Conservation (phyloP, 2,797 vertebrate species). For the Masticophis lateralis region DNA sequence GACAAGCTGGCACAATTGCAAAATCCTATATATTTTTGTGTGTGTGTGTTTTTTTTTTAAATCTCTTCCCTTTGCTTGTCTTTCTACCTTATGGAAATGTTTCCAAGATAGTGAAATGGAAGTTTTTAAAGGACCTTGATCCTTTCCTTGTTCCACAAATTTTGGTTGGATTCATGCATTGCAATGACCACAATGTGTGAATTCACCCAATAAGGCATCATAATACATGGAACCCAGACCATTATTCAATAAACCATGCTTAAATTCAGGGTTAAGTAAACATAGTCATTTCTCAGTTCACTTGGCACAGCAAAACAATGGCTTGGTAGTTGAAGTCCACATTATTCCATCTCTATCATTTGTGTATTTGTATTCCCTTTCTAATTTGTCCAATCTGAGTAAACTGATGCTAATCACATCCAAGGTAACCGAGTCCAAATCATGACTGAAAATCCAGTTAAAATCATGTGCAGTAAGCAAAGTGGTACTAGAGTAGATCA, state of each 20-base stretch:
- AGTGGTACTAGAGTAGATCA: not conserved
- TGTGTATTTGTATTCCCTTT: not conserved
- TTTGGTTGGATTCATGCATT: not conserved
- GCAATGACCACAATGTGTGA: not conserved
- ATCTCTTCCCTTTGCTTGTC: not conserved
- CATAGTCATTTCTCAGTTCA: not conserved
- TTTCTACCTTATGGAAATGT: not conserved
- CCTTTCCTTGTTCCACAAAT: not conserved
- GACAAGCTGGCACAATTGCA: not conserved
- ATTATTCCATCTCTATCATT: not conserved
- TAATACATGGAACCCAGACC: not conserved
- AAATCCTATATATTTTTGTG: not conserved
- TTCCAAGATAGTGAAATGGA: slow-evolving; percentile 34
- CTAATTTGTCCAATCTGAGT: not conserved
- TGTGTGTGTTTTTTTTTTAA: not conserved
- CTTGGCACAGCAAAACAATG: not conserved
- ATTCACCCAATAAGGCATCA: not conserved
- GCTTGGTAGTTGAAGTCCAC: not conserved
- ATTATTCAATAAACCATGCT: not conserved
- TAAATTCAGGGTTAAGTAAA: not conserved
- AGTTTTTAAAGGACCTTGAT: slow-evolving; percentile 3
- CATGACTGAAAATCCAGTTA: not conserved
- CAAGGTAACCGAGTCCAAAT: not conserved
- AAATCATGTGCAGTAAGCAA: not conserved
- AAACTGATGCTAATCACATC: not conserved